These are phyloP conservation scores for Hartigia nigra DNA, from an alignment of 2,888 invertebrate species.

Conservation along the genomic window DNA sequence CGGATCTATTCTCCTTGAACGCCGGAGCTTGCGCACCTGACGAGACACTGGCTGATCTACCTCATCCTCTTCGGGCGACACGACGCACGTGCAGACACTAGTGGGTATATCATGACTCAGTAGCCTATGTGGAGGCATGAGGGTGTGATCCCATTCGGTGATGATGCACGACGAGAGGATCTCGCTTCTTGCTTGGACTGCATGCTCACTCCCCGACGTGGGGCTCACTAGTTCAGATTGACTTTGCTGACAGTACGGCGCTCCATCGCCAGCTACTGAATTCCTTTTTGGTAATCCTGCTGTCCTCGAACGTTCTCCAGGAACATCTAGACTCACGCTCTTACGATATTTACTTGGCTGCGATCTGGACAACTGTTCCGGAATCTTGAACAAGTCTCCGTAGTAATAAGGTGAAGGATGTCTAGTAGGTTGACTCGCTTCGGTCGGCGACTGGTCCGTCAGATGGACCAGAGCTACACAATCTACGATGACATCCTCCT, in stretches of 20 bases:
- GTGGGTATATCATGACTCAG: constrained; percentile 68
- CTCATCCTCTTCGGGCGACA: constrained; percentile 72
- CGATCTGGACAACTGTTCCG: constrained; percentile 53
- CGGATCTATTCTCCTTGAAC: constrained; percentile 76
- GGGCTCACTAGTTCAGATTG: constrained; percentile 51
- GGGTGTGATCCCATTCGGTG: constrained; percentile 66
- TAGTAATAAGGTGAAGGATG: constrained; percentile 88
- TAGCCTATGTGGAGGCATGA: constrained; percentile 81
- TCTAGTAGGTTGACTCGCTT: constrained; percentile 69
- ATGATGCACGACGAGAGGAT: constrained; percentile 63
- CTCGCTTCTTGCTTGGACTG: constrained; percentile 43
- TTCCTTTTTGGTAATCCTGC: constrained; percentile 74
- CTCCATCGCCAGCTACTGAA: constrained; percentile 78
- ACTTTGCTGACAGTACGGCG: constrained; percentile 59
- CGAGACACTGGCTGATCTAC: constrained; percentile 65
- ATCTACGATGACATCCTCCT: constrained; percentile 44
- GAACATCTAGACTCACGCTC: constrained; percentile 79
- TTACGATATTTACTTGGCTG: constrained; percentile 71
- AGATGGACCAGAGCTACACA: constrained; percentile 57
- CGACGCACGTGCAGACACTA: constrained; percentile 79
- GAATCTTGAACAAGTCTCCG: constrained; percentile 77
- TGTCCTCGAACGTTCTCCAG: constrained; percentile 74
- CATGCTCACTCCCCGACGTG: constrained; percentile 56
- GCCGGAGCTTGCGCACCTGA: constrained; percentile 69
- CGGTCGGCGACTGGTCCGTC: constrained; percentile 67